These are phyloP conservation scores for Craseonycteris thonglongyai DNA, from an alignment of 2,113 vertebrate species.

Conservation along the genomic window DNA sequence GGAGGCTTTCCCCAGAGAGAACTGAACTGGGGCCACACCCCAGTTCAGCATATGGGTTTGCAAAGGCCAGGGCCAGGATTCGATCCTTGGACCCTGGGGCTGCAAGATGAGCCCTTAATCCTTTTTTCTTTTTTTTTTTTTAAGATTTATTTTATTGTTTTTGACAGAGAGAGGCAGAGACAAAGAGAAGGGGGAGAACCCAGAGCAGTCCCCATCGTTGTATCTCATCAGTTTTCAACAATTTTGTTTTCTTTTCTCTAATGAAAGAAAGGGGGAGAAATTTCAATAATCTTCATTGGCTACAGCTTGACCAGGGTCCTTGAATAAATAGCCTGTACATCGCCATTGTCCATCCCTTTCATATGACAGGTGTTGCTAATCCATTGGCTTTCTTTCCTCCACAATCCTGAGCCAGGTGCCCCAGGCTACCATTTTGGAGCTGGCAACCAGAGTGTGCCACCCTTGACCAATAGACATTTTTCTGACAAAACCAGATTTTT, in stretches of 20 bases:
- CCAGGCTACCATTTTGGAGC: background rate
- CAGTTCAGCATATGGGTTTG: too few relatives aligned
- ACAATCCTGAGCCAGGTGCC: background rate
- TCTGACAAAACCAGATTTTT: background rate
- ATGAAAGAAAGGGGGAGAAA: background rate
- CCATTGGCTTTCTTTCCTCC: background rate
- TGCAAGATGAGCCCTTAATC: too few relatives aligned
- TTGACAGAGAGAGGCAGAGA: too few relatives aligned
- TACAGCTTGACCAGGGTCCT: background rate
- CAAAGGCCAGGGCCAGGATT: too few relatives aligned
- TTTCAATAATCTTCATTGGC: background rate
- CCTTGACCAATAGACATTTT: background rate
- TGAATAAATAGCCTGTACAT: rapidly evolving
- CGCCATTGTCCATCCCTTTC: background rate
- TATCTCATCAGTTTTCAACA: too few relatives aligned
- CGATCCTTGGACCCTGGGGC: too few relatives aligned
- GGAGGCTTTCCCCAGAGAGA: too few relatives aligned
- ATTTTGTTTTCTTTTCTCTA: background rate
- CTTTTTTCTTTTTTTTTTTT: too few relatives aligned
- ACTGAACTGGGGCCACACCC: too few relatives aligned
- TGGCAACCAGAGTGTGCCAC: background rate
- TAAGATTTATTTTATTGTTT: too few relatives aligned
- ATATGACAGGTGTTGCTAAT: background rate
- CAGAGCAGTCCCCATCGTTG: too few relatives aligned
- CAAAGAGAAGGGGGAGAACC: too few relatives aligned